These are phyloP conservation scores for Chironomus striatipennis DNA, from an alignment of 1,140 invertebrate genomes.

Conservation along the genomic window DNA sequence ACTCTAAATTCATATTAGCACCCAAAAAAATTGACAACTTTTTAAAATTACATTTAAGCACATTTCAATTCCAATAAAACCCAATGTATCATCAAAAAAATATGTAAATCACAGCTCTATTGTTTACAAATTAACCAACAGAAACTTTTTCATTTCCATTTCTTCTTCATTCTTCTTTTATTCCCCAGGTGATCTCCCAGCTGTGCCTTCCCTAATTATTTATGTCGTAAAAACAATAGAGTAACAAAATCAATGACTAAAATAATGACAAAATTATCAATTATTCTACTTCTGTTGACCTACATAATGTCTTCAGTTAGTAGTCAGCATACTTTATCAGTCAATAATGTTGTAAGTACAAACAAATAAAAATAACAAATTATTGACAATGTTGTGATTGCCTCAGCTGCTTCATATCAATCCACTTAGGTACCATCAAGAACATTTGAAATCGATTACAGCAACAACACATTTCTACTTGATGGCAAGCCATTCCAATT, in stretches of 20 bases:
- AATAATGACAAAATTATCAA: not conserved
- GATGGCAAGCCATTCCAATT: slow-evolving; percentile 73
- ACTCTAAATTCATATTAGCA: too few species aligned
- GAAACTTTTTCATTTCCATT: not conserved
- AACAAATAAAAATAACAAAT: not conserved
- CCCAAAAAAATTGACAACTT: too few species aligned
- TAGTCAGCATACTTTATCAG: not conserved
- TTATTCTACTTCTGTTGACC: not conserved
- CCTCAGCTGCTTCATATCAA: not conserved
- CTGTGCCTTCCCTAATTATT: not conserved
- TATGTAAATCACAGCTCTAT: not conserved
- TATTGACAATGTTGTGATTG: not conserved
- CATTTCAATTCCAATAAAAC: too few species aligned
- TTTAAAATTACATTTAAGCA: too few species aligned
- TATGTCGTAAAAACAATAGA: too few species aligned
- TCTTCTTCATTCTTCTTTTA: not conserved
- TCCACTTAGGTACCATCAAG: slow-evolving; percentile 17
- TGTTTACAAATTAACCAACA: not conserved
- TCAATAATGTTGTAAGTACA: slow-evolving; percentile 16
- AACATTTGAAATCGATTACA: slow-evolving; percentile 51
- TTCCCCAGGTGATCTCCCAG: not conserved
- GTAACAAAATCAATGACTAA: not conserved
- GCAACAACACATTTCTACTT: slow-evolving; percentile 62
- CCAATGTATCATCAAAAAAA: not conserved
- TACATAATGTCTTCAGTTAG: not conserved